Evolutionary conservation across 1,140 invertebrate genomes (phyloP).

Genomic region (Atta cephalotes): DNA sequence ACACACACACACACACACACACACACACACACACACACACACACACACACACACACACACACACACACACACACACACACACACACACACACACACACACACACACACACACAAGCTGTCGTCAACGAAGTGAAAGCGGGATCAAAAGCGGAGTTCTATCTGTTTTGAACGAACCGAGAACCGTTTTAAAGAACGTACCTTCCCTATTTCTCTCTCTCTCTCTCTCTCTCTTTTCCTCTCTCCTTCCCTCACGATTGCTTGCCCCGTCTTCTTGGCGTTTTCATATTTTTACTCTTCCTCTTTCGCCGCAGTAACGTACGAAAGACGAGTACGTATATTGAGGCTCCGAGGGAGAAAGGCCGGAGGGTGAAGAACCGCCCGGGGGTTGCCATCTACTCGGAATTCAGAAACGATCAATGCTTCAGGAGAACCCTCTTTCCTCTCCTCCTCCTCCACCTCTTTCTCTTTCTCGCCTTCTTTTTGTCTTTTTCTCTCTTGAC

Average conservation of each 20-base stretch:
- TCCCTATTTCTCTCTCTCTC: constrained; percentile 19
- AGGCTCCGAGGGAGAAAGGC: constrained; percentile 57
- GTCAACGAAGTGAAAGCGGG: constrained; percentile 52
- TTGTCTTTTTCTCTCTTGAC: constrained; percentile 57
- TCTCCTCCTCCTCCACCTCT: constrained; percentile 45
- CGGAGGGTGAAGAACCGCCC: constrained; percentile 73
- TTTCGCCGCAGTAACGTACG: constrained; percentile 60
- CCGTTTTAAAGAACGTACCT: constrained; percentile 63
- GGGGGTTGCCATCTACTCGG: constrained; percentile 80
- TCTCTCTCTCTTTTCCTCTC: neutral
- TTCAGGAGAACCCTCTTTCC: constrained; percentile 72
- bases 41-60: too few species aligned
- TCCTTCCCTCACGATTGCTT: constrained; percentile 50
- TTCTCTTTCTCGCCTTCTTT: constrained; percentile 53
- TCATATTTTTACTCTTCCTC: constrained; percentile 62
- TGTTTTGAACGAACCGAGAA: constrained; percentile 65
- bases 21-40: too few species aligned
- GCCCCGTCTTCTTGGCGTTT: constrained; percentile 52
- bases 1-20: too few species aligned
- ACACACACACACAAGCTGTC: too few species aligned
- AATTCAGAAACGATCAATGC: constrained; percentile 85
- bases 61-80: too few species aligned
- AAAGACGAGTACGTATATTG: constrained; percentile 72
- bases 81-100: too few species aligned
- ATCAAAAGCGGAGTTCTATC: constrained; percentile 76